A percentile compares a stretch with the other conserved stretches of the same genome.
Evolutionary conservation across 2,113 vertebrate species (phyloP).

Genomic region (Clarias macrocephalus): DNA sequence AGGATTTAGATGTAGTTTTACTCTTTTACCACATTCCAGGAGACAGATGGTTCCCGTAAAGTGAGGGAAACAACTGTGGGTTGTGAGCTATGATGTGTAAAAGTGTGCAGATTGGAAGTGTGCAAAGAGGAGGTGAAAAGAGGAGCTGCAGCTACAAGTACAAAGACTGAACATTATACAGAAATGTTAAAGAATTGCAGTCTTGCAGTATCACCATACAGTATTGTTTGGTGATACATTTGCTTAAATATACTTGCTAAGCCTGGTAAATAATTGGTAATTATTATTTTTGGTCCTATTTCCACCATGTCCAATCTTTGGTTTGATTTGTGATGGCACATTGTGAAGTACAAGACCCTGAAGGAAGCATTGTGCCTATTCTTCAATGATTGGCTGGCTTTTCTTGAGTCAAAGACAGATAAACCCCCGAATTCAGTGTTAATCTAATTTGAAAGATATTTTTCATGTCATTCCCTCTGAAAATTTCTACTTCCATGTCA

Average conservation of each 20-base stretch:
- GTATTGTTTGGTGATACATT: neutral
- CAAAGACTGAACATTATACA: neutral
- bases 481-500: neutral
- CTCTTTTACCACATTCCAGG: neutral
- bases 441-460: neutral
- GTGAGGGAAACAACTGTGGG: neutral
- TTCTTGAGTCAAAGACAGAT: neutral
- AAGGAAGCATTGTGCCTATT: neutral
- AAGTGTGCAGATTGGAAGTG: neutral
- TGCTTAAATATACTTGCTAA: neutral
- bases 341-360: neutral
- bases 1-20: constrained; percentile 25
- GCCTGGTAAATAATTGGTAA: neutral
- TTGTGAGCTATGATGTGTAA: constrained; percentile 14
- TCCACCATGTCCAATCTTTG: neutral
- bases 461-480: neutral
- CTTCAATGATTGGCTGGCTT: neutral
- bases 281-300: neutral
- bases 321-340: neutral
- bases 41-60: constrained; percentile 38
- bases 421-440: neutral
- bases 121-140: neutral
- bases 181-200: neutral
- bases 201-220: neutral
- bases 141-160: constrained; percentile 10